Evolutionary conservation across 1,140 invertebrate species (phyloP).

Genomic region (Oreohelix idahoensis): DNA sequence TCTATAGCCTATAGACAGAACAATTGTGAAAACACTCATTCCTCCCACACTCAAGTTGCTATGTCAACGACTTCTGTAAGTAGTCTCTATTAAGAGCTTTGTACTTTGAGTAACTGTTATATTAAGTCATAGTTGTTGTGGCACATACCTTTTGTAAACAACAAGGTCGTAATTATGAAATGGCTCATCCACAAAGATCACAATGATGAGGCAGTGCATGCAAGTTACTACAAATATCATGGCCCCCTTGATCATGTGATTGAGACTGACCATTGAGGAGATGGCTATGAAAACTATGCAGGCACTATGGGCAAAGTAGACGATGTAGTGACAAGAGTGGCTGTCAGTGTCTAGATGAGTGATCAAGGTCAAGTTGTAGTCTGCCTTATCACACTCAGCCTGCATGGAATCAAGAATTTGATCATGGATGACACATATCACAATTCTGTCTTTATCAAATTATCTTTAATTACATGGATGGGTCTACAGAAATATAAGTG

Average conservation of each 20-base stretch:
- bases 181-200: constrained; percentile 75
- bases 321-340: constrained; percentile 76
- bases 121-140: no score
- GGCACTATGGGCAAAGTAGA: constrained; percentile 82
- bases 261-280: constrained; percentile 81
- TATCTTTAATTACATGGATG: no score
- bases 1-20: no score
- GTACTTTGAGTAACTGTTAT: no score
- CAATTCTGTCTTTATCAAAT: no score
- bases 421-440: no score
- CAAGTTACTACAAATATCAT: constrained; percentile 78
- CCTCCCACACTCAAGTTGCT: no score
- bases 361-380: constrained; percentile 6
- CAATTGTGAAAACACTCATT: no score
- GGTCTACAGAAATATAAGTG: no score
- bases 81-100: no score
- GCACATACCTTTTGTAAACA: constrained; percentile 25
- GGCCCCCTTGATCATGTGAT: constrained; percentile 80
- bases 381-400: constrained; percentile 20
- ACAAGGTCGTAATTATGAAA: constrained; percentile 71
- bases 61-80: no score
- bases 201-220: constrained; percentile 79
- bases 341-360: constrained; percentile 38
- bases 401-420: constrained; percentile 73
- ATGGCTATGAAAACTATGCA: constrained; percentile 82